Evolutionary conservation across 2,113 vertebrate genomes (phyloP), one percentile per base, ranked within the genome.

Genomic region (Dromas ardeola): DNA sequence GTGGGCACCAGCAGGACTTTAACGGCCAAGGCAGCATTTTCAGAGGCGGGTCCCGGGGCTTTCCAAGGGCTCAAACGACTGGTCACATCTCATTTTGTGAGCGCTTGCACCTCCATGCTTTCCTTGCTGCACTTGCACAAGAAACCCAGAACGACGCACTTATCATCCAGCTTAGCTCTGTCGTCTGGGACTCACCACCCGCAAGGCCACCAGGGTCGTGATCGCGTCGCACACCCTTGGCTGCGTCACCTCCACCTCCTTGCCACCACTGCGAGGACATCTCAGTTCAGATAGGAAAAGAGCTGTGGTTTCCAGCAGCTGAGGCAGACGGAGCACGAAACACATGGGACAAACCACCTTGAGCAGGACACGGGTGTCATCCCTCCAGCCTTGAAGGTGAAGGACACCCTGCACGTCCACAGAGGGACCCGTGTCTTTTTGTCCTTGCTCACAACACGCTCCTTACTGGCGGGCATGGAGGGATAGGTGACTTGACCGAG

Each of bases 401-500:
- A 76, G 25, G 56, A 34, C 36, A 76, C 4, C 9, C 34, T 71
- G 12, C 17, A 26, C 0, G 1, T 14, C 45, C 40, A 50, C 1
- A 2, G 27, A 50, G 21, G 47, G 22, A 67, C 9, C 6, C 1
- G 0, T 2, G 1, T 21, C 40, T 23, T 88, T 49, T n/a, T 42
- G 61, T 18, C 29, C 26, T 2, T 36, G 67, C 23, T n/a, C 26
- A 74, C 66, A 56, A 36, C 47, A 52, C 1, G 0, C 15, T 13
- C 30, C 43, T 69, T n/a, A 34, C 14, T 17, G 5, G 15, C 0
- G 0, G 43, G 15, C 22, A 15, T 0, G 5, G 43, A 74, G 16
- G 27, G 86, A 43, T 1, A 15, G 18, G 17, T 36, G 67, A 55
- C 43, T 55, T 19, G 6, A 69, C 15, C 1, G 1, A 90, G 32